phyloP scores from a whole-genome alignment of 2,797 vertebrate genomes.

The Oryzias sinensis region DNA sequence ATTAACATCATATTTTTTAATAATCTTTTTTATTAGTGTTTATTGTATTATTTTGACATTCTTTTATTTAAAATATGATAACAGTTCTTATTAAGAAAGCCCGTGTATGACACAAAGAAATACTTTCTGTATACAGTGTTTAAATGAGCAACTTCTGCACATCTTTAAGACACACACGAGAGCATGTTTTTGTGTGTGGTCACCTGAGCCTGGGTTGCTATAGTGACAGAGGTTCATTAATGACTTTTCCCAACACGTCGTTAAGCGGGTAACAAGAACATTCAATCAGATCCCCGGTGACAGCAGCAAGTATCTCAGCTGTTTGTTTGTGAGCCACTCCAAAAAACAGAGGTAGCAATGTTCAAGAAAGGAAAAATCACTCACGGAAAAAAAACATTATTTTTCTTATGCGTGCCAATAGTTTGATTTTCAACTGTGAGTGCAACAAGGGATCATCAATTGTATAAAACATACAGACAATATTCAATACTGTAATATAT shows the following conservation, averaged over 20 bases:
- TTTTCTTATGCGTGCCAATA: too few relatives aligned
- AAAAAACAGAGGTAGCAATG: slow-evolving; percentile 1
- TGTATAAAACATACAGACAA: too few relatives aligned
- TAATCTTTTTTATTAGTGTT: too few relatives aligned
- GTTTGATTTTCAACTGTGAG: too few relatives aligned
- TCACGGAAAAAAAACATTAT: too few relatives aligned
- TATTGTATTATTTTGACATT: too few relatives aligned
- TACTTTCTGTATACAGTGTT: not conserved
- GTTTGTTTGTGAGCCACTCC: slow-evolving; percentile 6
- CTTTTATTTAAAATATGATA: too few relatives aligned
- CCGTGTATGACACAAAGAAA: not conserved
- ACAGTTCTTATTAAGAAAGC: too few relatives aligned
- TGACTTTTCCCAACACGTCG: slow-evolving; percentile 74
- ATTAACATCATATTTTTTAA: too few relatives aligned
- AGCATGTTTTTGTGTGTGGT: slow-evolving; percentile 63
- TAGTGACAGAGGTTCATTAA: slow-evolving; percentile 68
- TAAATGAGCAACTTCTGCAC: slow-evolving; percentile 9
- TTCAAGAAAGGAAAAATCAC: too few relatives aligned
- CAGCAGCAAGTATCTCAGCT: slow-evolving; percentile 53
- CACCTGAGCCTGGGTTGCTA: slow-evolving; percentile 71
- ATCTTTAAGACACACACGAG: slow-evolving; percentile 11
- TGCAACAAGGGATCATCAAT: too few relatives aligned
- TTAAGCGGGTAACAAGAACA: slow-evolving; percentile 56
- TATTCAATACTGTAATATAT: too few relatives aligned
- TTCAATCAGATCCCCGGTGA: slow-evolving; percentile 62